Evolutionary conservation across 2,113 vertebrate species (phyloP).

Genomic region (Hiodon alosoides): DNA sequence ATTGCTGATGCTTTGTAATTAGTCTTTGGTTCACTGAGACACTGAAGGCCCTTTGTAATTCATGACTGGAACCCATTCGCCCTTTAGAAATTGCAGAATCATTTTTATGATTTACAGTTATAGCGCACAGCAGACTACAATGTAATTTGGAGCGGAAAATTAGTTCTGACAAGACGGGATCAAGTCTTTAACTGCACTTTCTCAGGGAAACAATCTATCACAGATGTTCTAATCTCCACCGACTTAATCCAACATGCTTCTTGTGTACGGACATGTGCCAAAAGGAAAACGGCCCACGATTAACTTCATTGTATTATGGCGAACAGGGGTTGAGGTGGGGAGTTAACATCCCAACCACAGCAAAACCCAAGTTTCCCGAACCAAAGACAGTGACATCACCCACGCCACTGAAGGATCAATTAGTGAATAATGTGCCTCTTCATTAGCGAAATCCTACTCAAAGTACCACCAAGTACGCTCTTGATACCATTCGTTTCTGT

Average conservation of each 20-base stretch:
- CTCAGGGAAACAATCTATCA: constrained; percentile 18
- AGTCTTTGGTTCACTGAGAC: constrained; percentile 48
- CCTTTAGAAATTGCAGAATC: constrained; percentile 53
- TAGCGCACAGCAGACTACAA: constrained; percentile 33
- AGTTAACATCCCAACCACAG: too few species aligned
- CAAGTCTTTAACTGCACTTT: constrained; percentile 48
- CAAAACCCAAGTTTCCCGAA: too few species aligned
- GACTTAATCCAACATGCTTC: background rate
- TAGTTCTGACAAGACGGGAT: constrained; percentile 41
- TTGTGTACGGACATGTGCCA: too few species aligned
- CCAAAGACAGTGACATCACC: too few species aligned
- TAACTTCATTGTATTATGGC: too few species aligned
- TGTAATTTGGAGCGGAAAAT: constrained; percentile 53
- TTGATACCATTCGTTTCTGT: too few species aligned
- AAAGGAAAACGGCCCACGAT: too few species aligned
- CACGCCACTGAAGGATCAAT: too few species aligned
- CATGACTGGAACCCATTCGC: constrained; percentile 35
- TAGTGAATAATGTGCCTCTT: too few species aligned
- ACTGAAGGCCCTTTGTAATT: constrained; percentile 38
- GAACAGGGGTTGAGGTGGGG: too few species aligned
- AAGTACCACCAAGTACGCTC: too few species aligned
- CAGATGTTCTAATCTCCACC: background rate
- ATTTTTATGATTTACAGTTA: constrained; percentile 62
- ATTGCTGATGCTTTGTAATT: constrained; percentile 53
- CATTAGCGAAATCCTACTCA: too few species aligned